Percentiles rank a stretch among this genome's conserved stretches.
Evolutionary conservation across 2,888 invertebrate species (phyloP).

Genomic region (Microchrysa polita): DNA sequence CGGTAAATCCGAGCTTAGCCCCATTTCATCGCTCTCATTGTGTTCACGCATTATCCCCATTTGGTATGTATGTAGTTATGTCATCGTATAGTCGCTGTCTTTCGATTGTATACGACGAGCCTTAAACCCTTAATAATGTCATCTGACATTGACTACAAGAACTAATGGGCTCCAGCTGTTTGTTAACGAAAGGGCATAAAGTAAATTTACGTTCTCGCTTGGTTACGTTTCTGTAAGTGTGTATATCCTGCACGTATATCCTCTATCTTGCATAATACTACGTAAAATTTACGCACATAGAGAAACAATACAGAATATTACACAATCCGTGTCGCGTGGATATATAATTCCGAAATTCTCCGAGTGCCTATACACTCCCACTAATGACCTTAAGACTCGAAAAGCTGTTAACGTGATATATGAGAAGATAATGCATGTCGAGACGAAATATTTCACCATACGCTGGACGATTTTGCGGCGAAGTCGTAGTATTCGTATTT

Average conservation of each 20-base stretch:
- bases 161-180: conserved; percentile 40
- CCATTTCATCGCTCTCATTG: not conserved
- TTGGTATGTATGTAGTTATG: no score
- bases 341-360: conserved; percentile 18
- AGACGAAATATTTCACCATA: conserved; percentile 12
- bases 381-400: conserved; percentile 25
- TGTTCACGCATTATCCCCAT: conserved; percentile 19
- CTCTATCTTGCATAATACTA: no score
- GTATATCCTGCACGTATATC: no score
- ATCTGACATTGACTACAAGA: conserved; percentile 42
- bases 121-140: conserved; percentile 39
- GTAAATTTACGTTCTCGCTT: not conserved
- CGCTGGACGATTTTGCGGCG: not conserved
- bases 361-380: conserved; percentile 12
- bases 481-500: no score
- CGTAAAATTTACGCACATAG: no score
- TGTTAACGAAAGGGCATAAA: not conserved
- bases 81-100: no score
- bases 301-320: no score
- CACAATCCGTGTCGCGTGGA: no score
- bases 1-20: conserved; percentile 16
- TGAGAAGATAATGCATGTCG: conserved; percentile 33
- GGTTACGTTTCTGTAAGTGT: no score
- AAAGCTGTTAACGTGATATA: conserved; percentile 37
- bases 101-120: conserved; percentile 17